Evolutionary conservation across 2,113 vertebrate genomes (phyloP), one percentile per base, ranked within the genome.

Genomic region (Solenodon paradoxus): DNA sequence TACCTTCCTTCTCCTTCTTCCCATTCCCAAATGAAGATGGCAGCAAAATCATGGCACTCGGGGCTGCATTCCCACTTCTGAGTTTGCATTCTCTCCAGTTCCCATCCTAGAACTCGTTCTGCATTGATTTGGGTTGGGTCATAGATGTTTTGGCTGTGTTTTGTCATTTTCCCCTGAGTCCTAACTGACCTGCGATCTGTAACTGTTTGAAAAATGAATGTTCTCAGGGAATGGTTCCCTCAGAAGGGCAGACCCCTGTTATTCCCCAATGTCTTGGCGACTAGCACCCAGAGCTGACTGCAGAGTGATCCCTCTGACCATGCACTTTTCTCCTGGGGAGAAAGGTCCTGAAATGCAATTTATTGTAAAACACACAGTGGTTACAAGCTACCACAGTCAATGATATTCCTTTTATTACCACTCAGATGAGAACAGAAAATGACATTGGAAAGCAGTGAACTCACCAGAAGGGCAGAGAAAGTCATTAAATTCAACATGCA

Each of bases 401-500:
- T 98, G 98, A 98, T 98, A 98, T 96, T 98, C 98, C 97, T 98
- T 98, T 98, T 98, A 98, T 98, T 98, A 98, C 98, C 97, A 97
- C 97, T 98, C 98, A 98, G 98, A 98, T 97, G 98, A 98, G 98
- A 98, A 98, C 97, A 97, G 96, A 98, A 98, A 98, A 98, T 98
- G 98, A 98, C 98, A 98, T 98, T 98, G 98, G 97, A 97, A 98
- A 97, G 98, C 98, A 97, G 96, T 98, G 97, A 98, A 98, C 98
- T 98, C 97, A 97, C 97, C 94, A 97, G 98, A 98, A 98, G 98
- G 98, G 98, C 98, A 98, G 97, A 98, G 98, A 98, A 98, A 98
- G 97, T 98, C 98, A 98, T 98, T 98, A 98, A 97, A 98, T 98
- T 98, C 98, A 98, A 98, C 98, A 98, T 92, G 97, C 97, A 98